Evolutionary conservation across 2,888 invertebrate genomes (phyloP), one percentile per base, ranked within the genome.

Genomic region (Perizoma affinitatum): DNA sequence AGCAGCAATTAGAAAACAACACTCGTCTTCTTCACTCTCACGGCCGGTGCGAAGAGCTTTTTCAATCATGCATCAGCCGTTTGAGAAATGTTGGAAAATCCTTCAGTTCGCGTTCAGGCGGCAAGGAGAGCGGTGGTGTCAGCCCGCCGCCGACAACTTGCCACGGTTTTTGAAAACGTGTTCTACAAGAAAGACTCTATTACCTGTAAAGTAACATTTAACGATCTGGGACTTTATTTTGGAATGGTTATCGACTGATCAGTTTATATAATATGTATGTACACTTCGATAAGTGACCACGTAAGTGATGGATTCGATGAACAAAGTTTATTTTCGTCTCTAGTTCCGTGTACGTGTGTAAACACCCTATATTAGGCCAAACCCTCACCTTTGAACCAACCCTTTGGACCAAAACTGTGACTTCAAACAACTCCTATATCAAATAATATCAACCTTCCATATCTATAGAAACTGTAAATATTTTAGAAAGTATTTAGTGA

Each of bases 101-200:
- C 68, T 86, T 87, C 85, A 90, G 90, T 90, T 86, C 90, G 91
- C 89, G 88, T 75, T 80, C 71, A 80, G 76, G 88, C 90, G 90
- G 88, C 86, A 74, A 74, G 82, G 80, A 79, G 82, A 68, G 79
- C 80, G 86, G 87, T 79, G 72, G 86, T 81, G 69, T 74, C 65
- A 63, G 70, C 65, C 69, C 62, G 77, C 78, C 80, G 80, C 77
- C 72, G 69, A 60, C 59, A 66, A 76, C 68, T 75, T 80, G 78
- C 76, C 85, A 79, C 81, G 78, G 70, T 74, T 76, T 75, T 73
- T 74, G 71, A 71, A 73, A 70, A 75, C 75, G 74, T 70, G 72
- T 76, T 79, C 77, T 73, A 72, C 81, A 80, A 75, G 74, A 69
- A 74, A 73, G 71, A 66, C 65, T 62, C 66, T 57, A 61, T 50